Base-by-base conservation (phyloP, 2,797 vertebrate genomes). In the Darevskia nairensis region DNA sequence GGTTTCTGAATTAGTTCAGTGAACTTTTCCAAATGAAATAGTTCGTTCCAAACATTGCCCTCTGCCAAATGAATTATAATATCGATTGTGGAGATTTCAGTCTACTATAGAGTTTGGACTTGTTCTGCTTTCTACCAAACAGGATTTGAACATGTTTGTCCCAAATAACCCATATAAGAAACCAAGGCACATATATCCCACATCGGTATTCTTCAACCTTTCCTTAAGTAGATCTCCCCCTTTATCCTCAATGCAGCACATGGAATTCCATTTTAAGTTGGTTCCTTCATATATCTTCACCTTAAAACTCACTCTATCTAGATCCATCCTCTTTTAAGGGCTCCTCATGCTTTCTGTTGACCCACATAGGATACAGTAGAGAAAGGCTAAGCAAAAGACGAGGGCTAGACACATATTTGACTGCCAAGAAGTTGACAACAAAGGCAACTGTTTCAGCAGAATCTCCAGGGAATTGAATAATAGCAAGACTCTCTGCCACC, bases 401-500 rank as follows among this genome's bases (percentile, higher is more conserved):
- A 74, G 41, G 61, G 46, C 17, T 81, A 44, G 1, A 35, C 35
- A 82, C 0, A 1, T 29, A 59, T 2, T 89, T 46, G 46, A 1
- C 1, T 2, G 15, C 61, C 64, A 88, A 66, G 77, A 92, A 84
- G n/a, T 44, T 27, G 21, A 46, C 39, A 41, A 85, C 15, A 91
- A 82, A 74, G 21, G 44, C 27, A 41, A 79, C 5, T 79, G 21
- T 1, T 15, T 86, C 76, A 77, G 19, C 80, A 89, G 50, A 21
- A 61, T 8, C 86, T 59, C 13, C 50, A 75, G 15, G 82, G 11
- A 23, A 68, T 46, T 74, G 82, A 86, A 94, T 66, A 79, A 80
- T 0, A 91, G 19, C 0, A 72, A 89, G 86, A 44, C 29, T 1
- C 1, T 8, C 0, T 86, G 66, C 71, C 4, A 84, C 80, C 21